A percentile compares a stretch with the other conserved stretches of the same genome.
These are phyloP conservation scores for Achatina immaculata DNA, from an alignment of 1,140 invertebrate species.

Conservation along the genomic window DNA sequence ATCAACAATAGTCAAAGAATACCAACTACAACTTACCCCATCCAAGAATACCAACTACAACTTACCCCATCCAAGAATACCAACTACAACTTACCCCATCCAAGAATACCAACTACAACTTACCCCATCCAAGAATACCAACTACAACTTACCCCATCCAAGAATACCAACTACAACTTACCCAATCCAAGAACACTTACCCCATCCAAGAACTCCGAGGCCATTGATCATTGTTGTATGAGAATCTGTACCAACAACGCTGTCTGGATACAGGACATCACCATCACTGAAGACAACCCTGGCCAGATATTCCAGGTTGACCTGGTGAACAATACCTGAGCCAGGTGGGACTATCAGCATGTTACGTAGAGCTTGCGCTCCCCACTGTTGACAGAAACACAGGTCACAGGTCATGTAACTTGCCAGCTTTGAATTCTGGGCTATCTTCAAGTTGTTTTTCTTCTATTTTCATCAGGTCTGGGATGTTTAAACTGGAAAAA, in stretches of 20 bases:
- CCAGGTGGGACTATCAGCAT: slow-evolving; percentile 98
- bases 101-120: no score
- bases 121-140: no score
- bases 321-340: slow-evolving; percentile 98
- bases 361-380: slow-evolving; percentile 93
- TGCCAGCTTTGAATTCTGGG: no score
- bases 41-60: no score
- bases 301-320: slow-evolving; percentile 95
- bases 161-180: neutral
- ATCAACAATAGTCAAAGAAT: neutral
- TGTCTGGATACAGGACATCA: slow-evolving; percentile 88
- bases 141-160: no score
- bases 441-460: no score
- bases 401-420: no score
- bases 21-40: neutral
- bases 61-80: no score
- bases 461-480: no score
- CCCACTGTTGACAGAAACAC: slow-evolving; percentile 80
- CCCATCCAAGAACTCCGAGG: slow-evolving; percentile 80
- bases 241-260: slow-evolving; percentile 97
- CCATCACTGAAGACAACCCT: slow-evolving; percentile 89
- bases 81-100: no score
- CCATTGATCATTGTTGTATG: slow-evolving; percentile 99
- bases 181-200: slow-evolving; percentile 58
- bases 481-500: no score